phyloP scores from a whole-genome alignment of 2,888 invertebrate genomes.

The Alviniconcha strummeri region DNA sequence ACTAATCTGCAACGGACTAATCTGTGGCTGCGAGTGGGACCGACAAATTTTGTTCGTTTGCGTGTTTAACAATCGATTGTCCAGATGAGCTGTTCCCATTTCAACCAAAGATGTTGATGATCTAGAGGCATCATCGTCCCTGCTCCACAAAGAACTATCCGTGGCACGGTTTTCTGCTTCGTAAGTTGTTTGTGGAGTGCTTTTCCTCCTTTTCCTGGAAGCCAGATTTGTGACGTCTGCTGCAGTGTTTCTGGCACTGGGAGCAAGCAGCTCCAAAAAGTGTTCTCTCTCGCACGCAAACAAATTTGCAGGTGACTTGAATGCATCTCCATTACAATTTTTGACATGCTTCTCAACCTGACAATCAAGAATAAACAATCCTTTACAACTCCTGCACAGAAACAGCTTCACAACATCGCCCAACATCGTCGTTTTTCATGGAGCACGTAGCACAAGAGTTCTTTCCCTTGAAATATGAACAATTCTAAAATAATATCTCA shows the following conservation, averaged over 20 bases:
- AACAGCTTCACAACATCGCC: conserved; percentile 13
- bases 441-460: neutral
- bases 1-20: too few relatives aligned
- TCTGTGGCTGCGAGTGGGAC: too few relatives aligned
- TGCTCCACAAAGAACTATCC: too few relatives aligned
- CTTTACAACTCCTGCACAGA: conserved; percentile 29
- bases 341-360: conserved; percentile 3
- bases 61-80: too few relatives aligned
- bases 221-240: too few relatives aligned
- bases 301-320: conserved; percentile 29
- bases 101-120: too few relatives aligned
- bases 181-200: neutral
- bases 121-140: too few relatives aligned
- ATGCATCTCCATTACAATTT: conserved; percentile 31
- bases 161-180: neutral
- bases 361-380: conserved; percentile 23
- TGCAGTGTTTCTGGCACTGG: neutral
- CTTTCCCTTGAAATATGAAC: conserved; percentile 11
- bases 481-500: neutral
- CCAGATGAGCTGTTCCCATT: too few relatives aligned
- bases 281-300: conserved; percentile 33
- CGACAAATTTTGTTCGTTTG: too few relatives aligned
- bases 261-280: conserved; percentile 21
- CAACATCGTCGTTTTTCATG: conserved; percentile 9
- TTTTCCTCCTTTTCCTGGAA: conserved; percentile 21